Percentiles rank a stretch among this genome's conserved stretches.
These are phyloP conservation scores for Rotaria sp. DNA, from an alignment of 2,888 invertebrate genomes.

Conservation along the genomic window DNA sequence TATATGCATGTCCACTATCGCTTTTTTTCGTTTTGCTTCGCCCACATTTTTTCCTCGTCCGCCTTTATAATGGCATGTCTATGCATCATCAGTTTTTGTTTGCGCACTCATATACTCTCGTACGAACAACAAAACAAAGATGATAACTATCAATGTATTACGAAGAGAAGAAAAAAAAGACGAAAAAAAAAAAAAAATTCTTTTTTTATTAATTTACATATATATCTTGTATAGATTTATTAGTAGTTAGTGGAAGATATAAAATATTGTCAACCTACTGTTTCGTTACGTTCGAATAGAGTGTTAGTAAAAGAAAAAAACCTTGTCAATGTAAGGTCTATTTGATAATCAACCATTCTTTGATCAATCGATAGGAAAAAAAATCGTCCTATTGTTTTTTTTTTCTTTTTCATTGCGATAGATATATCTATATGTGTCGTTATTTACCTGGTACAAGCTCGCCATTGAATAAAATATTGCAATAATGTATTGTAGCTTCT, in stretches of 20 bases:
- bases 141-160: background rate
- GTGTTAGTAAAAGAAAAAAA: background rate
- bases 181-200: background rate
- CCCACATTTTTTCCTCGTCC: background rate
- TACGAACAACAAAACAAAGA: background rate
- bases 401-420: background rate
- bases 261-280: background rate
- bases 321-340: background rate
- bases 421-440: no score
- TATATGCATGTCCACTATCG: background rate
- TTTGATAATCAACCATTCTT: background rate
- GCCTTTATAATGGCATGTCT: background rate
- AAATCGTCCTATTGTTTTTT: background rate
- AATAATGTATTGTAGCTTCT: slow-evolving; percentile 79
- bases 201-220: background rate
- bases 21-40: background rate
- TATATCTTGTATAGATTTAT: background rate
- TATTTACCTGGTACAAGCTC: slow-evolving; percentile 71
- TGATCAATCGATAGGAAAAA: background rate
- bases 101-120: background rate
- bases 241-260: background rate
- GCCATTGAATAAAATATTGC: slow-evolving; percentile 88
- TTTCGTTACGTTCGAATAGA: background rate
- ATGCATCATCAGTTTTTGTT: slow-evolving; percentile 1
- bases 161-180: background rate